Evolutionary conservation across 2,113 vertebrate genomes (phyloP).

Genomic region (Catharus minimus): DNA sequence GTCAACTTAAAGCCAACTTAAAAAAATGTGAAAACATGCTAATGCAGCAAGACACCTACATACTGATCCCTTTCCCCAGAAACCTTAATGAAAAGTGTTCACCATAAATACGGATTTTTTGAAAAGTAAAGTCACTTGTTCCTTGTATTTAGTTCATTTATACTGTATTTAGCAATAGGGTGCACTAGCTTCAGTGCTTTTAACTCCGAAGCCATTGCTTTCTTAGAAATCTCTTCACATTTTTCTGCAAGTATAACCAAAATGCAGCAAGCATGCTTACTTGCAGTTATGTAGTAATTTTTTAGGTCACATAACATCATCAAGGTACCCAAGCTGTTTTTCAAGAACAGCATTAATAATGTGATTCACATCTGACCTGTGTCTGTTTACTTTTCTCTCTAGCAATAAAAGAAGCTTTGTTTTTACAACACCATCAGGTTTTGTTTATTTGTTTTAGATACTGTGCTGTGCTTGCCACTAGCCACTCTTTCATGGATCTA

Average conservation of each 20-base stretch:
- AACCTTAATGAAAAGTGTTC: background rate
- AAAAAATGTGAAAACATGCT: background rate
- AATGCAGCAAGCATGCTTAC: background rate
- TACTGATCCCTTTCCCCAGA: background rate
- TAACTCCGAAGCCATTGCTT: background rate
- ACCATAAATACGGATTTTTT: background rate
- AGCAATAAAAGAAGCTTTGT: background rate
- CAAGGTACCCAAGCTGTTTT: background rate
- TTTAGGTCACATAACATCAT: background rate
- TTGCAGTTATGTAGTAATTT: background rate
- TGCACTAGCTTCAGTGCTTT: background rate
- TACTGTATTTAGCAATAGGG: background rate
- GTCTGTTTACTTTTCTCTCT: background rate
- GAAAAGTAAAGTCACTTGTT: background rate
- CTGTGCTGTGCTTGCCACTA: background rate
- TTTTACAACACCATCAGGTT: background rate
- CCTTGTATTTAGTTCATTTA: background rate
- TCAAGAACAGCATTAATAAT: background rate
- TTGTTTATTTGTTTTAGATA: background rate
- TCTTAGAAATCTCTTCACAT: background rate
- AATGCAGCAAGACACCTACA: background rate
- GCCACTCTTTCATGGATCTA: background rate
- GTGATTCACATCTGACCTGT: background rate
- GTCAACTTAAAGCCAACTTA: background rate
- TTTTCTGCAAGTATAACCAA: background rate